Conservation (phyloP, 2,797 vertebrate species). For the Cuniculus paca region DNA sequence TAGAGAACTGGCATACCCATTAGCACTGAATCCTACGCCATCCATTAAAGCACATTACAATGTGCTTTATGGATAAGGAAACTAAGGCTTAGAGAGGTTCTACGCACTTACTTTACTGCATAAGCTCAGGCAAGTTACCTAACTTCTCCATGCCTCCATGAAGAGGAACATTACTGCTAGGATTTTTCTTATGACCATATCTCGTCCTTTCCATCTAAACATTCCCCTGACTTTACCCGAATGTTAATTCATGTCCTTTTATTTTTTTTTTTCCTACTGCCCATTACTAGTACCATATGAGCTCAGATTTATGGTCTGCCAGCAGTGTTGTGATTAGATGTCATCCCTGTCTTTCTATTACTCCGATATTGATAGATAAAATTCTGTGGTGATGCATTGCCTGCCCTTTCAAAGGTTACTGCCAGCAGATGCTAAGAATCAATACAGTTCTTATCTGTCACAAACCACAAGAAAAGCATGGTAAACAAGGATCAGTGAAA, state of each 20-base stretch:
- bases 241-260: constrained; percentile 51
- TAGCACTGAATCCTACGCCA: background rate
- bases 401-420: constrained; percentile 90
- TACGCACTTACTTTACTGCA: background rate
- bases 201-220: constrained; percentile 1
- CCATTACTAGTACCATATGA: constrained; percentile 84
- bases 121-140: background rate
- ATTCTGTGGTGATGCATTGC: constrained; percentile 89
- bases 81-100: background rate
- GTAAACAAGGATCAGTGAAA: constrained; percentile 72
- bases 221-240: constrained; percentile 41
- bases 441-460: constrained; percentile 91
- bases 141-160: background rate
- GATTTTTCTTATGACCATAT: background rate
- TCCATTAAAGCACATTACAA: background rate
- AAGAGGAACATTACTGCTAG: background rate
- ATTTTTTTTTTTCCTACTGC: background rate
- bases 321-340: constrained; percentile 93
- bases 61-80: background rate
- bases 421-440: constrained; percentile 86
- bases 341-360: constrained; percentile 94
- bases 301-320: constrained; percentile 91
- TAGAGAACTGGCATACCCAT: background rate
- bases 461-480: constrained; percentile 79
- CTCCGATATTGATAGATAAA: constrained; percentile 93